Percentiles rank a stretch among this genome's conserved stretches.
These are phyloP conservation scores for Gallinago media DNA, from an alignment of 2,113 vertebrate genomes.

Conservation along the genomic window DNA sequence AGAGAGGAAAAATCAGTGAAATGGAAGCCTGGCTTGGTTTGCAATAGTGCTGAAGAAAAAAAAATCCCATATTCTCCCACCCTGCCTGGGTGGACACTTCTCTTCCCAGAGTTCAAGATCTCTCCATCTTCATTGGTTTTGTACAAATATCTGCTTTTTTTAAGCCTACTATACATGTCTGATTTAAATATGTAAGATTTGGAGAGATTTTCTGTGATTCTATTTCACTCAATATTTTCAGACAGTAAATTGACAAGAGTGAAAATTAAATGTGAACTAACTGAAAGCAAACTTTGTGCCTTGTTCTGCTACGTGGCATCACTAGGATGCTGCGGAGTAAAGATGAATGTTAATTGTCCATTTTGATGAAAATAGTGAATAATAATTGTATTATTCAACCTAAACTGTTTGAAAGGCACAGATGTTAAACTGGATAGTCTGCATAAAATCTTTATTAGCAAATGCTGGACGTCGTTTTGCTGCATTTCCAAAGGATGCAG, in stretches of 20 bases:
- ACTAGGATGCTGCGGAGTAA: background rate
- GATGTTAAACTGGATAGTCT: background rate
- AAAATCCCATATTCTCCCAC: background rate
- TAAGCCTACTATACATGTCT: background rate
- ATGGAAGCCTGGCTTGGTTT: background rate
- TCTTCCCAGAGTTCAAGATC: background rate
- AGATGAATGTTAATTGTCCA: background rate
- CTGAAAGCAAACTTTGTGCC: background rate
- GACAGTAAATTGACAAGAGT: background rate
- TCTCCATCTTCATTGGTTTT: background rate
- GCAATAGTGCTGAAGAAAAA: background rate
- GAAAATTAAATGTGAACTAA: background rate
- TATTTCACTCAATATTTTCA: background rate
- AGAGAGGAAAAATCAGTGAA: background rate
- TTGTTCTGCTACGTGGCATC: background rate
- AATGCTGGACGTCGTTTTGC: background rate
- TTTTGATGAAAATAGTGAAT: background rate
- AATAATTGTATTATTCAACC: background rate
- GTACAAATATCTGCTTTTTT: background rate
- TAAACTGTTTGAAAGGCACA: background rate
- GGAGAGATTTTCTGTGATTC: background rate
- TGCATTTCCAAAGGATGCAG: background rate
- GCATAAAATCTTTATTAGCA: background rate
- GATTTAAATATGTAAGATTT: background rate
- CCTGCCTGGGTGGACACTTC: background rate